Percentiles rank a stretch among this genome's conserved stretches.
These are phyloP conservation scores for Melanotaenia trifasciata DNA, from an alignment of 2,797 vertebrate species.

Conservation along the genomic window DNA sequence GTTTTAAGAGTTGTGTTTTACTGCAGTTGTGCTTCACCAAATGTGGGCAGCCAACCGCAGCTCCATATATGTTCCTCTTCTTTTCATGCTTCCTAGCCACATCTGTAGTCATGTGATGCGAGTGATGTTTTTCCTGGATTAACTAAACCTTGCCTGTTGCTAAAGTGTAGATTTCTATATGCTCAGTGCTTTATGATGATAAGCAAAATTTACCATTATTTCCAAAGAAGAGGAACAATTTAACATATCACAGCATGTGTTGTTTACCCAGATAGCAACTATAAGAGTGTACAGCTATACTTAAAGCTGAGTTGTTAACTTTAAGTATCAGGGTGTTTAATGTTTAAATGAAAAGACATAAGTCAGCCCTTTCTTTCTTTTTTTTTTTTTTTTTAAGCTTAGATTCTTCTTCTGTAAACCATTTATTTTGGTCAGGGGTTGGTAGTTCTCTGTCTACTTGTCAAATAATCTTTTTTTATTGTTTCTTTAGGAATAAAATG, in stretches of 20 bases:
- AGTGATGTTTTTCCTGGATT: slow-evolving; percentile 46
- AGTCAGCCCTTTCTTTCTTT: not conserved
- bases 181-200: slow-evolving; percentile 21
- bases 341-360: slow-evolving; percentile 31
- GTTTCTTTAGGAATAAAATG: not conserved
- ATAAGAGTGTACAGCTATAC: slow-evolving; percentile 19
- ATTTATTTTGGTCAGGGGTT: not conserved
- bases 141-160: slow-evolving; percentile 39
- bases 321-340: slow-evolving; percentile 36
- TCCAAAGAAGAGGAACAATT: slow-evolving; percentile 27
- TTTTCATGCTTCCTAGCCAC: slow-evolving; percentile 51
- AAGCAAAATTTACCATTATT: slow-evolving; percentile 26
- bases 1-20: slow-evolving; percentile 51
- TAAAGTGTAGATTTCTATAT: slow-evolving; percentile 40
- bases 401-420: not conserved
- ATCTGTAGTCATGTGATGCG: slow-evolving; percentile 55
- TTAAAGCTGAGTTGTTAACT: slow-evolving; percentile 18
- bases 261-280: slow-evolving; percentile 35
- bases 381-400: not conserved
- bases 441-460: not conserved
- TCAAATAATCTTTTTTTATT: not conserved
- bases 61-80: slow-evolving; percentile 49
- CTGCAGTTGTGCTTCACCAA: slow-evolving; percentile 37
- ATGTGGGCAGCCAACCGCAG: slow-evolving; percentile 45
- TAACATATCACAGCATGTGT: slow-evolving; percentile 30